Percentiles rank a stretch among this genome's conserved stretches.
Conservation (phyloP, 2,888 invertebrate genomes). For the Ganaspis brasiliensis region DNA sequence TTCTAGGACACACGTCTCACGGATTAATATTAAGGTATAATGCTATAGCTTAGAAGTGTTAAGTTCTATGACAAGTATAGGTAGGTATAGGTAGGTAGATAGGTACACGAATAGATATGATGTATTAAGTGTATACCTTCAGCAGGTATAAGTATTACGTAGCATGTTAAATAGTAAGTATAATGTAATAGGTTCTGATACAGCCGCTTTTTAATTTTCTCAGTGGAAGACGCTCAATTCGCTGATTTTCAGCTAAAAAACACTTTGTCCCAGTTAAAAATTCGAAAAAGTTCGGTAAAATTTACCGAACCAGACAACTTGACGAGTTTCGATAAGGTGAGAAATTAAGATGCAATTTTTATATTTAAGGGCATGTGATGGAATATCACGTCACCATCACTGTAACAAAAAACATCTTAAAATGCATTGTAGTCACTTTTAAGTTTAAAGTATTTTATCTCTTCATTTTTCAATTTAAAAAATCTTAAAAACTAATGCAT, state of each 20-base stretch:
- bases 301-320: not conserved
- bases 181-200: constrained; percentile 76
- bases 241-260: constrained; percentile 51
- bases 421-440: no score
- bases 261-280: constrained; percentile 50
- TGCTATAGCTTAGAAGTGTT: constrained; percentile 78
- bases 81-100: constrained; percentile 71
- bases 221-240: constrained; percentile 68
- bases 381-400: no score
- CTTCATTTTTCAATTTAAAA: no score
- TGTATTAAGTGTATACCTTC: constrained; percentile 76
- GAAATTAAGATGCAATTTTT: no score
- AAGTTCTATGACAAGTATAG: constrained; percentile 77
- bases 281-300: not conserved
- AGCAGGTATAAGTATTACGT: constrained; percentile 76
- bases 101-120: constrained; percentile 74
- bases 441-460: no score
- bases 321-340: not conserved
- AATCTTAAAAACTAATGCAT: no score
- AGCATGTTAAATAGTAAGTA: constrained; percentile 75
- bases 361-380: no score
- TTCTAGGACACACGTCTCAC: constrained; percentile 80
- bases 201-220: constrained; percentile 74
- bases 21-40: constrained; percentile 78
- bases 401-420: no score